A percentile compares a stretch with the other conserved stretches of the same genome.
These are phyloP conservation scores for Euphydryas editha DNA, from an alignment of 2,888 invertebrate genomes.

Conservation along the genomic window DNA sequence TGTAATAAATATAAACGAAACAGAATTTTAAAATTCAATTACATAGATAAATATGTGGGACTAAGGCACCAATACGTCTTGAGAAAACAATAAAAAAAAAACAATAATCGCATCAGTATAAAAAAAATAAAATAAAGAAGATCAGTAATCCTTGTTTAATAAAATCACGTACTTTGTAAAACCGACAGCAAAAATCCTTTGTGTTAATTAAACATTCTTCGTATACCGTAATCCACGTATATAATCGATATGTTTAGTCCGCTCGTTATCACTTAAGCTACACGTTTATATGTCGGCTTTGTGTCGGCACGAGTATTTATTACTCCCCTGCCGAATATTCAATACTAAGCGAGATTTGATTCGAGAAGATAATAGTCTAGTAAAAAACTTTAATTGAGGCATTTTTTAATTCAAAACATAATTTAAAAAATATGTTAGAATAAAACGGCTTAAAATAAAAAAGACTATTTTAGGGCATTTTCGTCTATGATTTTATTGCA, in stretches of 20 bases:
- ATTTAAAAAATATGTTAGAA: too few relatives aligned
- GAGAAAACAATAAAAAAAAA: too few relatives aligned
- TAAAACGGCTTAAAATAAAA: too few relatives aligned
- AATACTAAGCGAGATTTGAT: constrained; percentile 17
- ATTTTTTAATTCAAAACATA: too few relatives aligned
- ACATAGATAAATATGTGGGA: too few relatives aligned
- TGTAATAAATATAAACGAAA: too few relatives aligned
- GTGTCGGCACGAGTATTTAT: constrained; percentile 22
- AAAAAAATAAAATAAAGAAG: not conserved
- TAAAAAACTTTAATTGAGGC: not conserved
- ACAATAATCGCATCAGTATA: too few relatives aligned
- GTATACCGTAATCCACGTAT: constrained; percentile 11
- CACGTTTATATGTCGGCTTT: constrained; percentile 23
- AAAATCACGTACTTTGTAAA: not conserved
- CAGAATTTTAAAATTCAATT: too few relatives aligned
- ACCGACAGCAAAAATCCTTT: not conserved
- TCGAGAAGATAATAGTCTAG: not conserved
- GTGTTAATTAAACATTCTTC: constrained; percentile 10
- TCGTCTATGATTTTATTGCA: too few relatives aligned
- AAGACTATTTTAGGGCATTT: too few relatives aligned
- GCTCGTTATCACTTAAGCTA: constrained; percentile 22
- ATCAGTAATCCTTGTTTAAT: not conserved
- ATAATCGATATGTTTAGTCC: constrained; percentile 23
- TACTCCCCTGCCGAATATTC: constrained; percentile 10
- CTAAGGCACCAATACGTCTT: too few relatives aligned